Percentiles rank a stretch among this genome's conserved stretches.
Evolutionary conservation across 1,140 invertebrate genomes (phyloP).

Genomic region (Theocolax elegans): DNA sequence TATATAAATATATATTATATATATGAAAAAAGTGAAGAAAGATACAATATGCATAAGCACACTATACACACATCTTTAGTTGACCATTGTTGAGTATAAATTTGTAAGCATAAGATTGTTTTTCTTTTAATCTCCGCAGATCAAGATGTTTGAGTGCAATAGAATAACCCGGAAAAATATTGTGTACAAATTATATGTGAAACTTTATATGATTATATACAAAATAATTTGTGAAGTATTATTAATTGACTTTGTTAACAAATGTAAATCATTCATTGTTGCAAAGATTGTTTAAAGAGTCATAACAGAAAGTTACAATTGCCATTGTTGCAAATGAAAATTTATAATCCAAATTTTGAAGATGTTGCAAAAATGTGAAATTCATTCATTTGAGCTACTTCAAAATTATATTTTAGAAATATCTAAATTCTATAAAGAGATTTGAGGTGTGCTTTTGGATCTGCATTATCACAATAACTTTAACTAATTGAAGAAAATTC

Average conservation of each 20-base stretch:
- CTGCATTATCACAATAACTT: too few relatives aligned
- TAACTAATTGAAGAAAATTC: too few relatives aligned
- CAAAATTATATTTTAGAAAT: too few relatives aligned
- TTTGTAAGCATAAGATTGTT: conserved; percentile 13
- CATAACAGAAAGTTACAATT: conserved; percentile 11
- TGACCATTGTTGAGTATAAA: conserved; percentile 17
- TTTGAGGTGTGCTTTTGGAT: too few relatives aligned
- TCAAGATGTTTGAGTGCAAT: conserved; percentile 34
- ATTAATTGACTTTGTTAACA: background rate
- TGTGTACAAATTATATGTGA: conserved; percentile 34
- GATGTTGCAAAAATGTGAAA: too few relatives aligned
- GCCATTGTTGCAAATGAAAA: conserved; percentile 8
- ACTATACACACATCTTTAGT: conserved; percentile 3
- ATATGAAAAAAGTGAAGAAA: background rate
- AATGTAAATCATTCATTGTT: conserved; percentile 6
- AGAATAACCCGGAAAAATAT: conserved; percentile 11
- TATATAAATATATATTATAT: conserved; percentile 48
- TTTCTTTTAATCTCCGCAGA: background rate
- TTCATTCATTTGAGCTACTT: too few relatives aligned
- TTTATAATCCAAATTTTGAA: conserved; percentile 3
- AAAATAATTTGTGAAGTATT: background rate
- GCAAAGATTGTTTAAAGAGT: conserved; percentile 10
- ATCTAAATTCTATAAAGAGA: too few relatives aligned
- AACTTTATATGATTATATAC: conserved; percentile 29
- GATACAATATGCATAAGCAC: conserved; percentile 40